Base-by-base conservation (phyloP, 53 echinoderm and acorn worm species). In the Echinarachnius parma region DNA sequence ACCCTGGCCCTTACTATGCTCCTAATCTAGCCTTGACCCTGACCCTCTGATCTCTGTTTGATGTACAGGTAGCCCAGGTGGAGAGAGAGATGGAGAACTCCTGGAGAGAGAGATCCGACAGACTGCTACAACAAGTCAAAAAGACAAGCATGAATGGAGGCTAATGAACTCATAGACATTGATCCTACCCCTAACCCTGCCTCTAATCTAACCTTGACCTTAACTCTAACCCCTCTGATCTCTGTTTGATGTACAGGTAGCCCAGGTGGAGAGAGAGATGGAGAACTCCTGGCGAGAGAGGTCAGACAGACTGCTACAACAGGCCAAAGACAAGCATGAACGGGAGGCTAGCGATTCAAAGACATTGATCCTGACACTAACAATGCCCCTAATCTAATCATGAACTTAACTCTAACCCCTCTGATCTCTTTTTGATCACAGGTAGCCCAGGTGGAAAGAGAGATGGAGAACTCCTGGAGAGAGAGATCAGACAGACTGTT, bases 401-500 rank as follows among this genome's bases (percentile, higher is more conserved):
- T n/a, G n/a, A n/a, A n/a, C n/a, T 45, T 45, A 1, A 45, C 46
- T 2, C n/a, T 49, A 3, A 21, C 5, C 19, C 49, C 5, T 49
- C 14, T 22, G 21, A 16, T 50, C 5, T 55, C 27, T 55, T 21
- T 24, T 44, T 53, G n/a, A 30, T n/a, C 60, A n/a, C n/a, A 93
- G 98, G 70, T 98, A 9, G 70, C 91, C 15, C 91, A 91, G 74
- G 85, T 86, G 3, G 98, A 98, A 80, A 85, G 80, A 37, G 98
- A 98, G 28, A 60, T 98, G 1, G 98, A 98, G 55, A 60, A 58
- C 7, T 91, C 91, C 36, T 98, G 91, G 87, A 70, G 80, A 46
- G 98, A 98, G 61, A 69, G 91, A 13, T 98, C 92, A 9, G 98
- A 98, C 61, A 61, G 91, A 15, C 83, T 98, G 3, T 79, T 98